A percentile compares a stretch with the other conserved stretches of the same genome.
phyloP scores from a whole-genome alignment of 2,888 invertebrate genomes.

The Tineola bisselliella region DNA sequence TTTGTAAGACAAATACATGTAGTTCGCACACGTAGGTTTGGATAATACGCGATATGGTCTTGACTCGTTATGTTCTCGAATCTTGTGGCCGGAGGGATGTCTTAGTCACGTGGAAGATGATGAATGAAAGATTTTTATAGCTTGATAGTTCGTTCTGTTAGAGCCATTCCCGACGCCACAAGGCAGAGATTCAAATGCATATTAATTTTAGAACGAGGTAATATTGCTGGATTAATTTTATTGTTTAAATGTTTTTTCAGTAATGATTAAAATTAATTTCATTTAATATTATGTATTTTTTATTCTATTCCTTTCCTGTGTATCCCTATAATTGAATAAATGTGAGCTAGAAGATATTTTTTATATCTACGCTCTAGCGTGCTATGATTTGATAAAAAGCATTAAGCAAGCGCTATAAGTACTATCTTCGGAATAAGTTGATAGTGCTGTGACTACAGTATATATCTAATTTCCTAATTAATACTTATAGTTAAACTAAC shows the following conservation, averaged over 20 bases:
- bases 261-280: constrained; percentile 9
- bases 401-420: no score
- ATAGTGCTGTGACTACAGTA: no score
- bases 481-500: no score
- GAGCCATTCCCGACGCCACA: background rate
- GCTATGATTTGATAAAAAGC: no score
- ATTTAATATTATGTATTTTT: background rate
- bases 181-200: background rate
- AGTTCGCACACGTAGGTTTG: constrained; percentile 2
- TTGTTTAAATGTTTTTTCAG: constrained; percentile 8
- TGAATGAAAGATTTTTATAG: constrained; percentile 41
- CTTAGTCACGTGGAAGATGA: constrained; percentile 39
- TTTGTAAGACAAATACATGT: constrained; percentile 9
- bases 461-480: no score
- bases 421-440: no score
- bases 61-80: background rate
- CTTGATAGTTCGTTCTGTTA: background rate
- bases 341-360: no score
- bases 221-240: background rate
- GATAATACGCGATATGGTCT: background rate
- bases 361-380: no score
- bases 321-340: no score
- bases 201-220: background rate
- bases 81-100: background rate
- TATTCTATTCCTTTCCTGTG: background rate